phyloP scores from a whole-genome alignment of 2,888 invertebrate species.

The Ctena decussata region DNA sequence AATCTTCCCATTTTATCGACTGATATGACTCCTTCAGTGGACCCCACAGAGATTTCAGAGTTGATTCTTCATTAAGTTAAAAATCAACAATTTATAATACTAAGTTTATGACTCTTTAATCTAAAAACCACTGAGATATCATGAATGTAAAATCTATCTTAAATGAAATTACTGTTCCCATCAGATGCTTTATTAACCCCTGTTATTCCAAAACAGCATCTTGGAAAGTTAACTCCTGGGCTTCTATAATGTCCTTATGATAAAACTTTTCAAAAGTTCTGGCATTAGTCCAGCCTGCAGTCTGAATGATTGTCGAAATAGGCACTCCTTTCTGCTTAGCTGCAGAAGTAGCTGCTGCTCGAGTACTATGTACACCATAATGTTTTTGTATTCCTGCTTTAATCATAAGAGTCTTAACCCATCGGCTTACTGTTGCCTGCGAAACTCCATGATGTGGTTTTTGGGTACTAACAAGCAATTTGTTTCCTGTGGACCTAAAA shows the following conservation, averaged over 20 bases:
- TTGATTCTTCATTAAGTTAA: slow-evolving; percentile 31
- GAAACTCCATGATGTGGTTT: neutral
- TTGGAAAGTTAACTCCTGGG: no score
- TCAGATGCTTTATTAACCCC: no score
- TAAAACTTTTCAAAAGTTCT: neutral
- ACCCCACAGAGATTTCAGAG: slow-evolving; percentile 56
- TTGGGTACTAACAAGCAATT: neutral
- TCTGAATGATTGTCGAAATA: neutral
- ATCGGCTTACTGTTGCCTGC: neutral
- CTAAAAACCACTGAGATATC: no score
- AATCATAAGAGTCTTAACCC: neutral
- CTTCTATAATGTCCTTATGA: neutral
- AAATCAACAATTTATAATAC: no score
- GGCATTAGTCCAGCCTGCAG: neutral
- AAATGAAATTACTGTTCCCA: no score
- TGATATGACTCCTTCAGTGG: slow-evolving; percentile 36
- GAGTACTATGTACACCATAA: neutral
- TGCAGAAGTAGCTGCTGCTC: neutral
- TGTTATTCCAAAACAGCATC: no score
- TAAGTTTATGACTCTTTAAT: no score
- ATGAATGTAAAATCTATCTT: no score
- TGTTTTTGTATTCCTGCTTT: neutral
- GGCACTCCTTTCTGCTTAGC: neutral
- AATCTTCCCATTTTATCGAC: slow-evolving; percentile 45
- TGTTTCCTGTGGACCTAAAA: neutral